These are phyloP conservation scores for Myzus persicae DNA, from an alignment of 1,140 invertebrate genomes.

Conservation along the genomic window DNA sequence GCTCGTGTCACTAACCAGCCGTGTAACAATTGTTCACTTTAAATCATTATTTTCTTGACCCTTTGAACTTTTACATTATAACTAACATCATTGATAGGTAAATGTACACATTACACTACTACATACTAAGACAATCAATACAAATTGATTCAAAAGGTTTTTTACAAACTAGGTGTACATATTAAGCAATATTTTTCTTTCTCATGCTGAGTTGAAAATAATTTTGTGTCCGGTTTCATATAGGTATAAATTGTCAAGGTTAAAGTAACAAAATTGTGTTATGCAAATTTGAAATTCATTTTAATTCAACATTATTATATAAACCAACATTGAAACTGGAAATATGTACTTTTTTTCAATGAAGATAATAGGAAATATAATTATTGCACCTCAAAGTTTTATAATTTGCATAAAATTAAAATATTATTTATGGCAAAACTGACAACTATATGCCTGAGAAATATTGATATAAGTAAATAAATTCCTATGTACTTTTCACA, in stretches of 20 bases:
- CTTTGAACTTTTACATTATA: background rate
- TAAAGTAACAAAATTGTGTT: background rate
- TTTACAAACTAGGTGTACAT: background rate
- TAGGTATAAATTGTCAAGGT: background rate
- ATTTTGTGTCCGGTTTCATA: background rate
- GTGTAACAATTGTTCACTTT: background rate
- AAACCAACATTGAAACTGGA: background rate
- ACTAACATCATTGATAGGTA: background rate
- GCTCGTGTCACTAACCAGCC: background rate
- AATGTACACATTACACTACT: background rate
- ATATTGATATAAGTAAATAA: background rate
- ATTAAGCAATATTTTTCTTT: background rate
- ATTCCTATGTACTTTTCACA: background rate
- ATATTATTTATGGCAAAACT: background rate
- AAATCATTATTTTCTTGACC: background rate
- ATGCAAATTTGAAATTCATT: background rate
- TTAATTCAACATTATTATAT: background rate
- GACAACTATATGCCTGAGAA: background rate
- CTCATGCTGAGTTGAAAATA: background rate
- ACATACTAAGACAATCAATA: too few species aligned
- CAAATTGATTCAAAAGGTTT: background rate
- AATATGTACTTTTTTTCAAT: background rate
- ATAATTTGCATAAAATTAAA: background rate
- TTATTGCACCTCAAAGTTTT: background rate
- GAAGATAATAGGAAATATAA: background rate